Conservation (phyloP, 1,140 invertebrate species). For the Ips typographus region DNA sequence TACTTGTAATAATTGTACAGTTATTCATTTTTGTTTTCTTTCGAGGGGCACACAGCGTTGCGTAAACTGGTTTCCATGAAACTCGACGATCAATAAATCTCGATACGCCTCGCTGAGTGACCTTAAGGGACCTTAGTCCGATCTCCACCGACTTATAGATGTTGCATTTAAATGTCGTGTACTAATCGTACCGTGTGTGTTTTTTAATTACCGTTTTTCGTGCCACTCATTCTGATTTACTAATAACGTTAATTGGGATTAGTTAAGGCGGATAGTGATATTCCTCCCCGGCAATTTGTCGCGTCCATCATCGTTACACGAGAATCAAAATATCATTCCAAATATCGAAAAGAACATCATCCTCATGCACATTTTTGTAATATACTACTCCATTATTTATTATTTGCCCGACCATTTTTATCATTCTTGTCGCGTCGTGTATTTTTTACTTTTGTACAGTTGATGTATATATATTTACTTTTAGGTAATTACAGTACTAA, state of each 20-base stretch:
- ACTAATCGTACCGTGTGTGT: conserved; percentile 24
- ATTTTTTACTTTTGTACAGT: conserved; percentile 31
- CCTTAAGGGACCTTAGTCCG: neutral
- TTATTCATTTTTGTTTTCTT: conserved; percentile 41
- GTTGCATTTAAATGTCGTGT: conserved; percentile 36
- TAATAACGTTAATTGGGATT: too few relatives aligned
- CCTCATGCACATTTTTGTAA: conserved; percentile 24
- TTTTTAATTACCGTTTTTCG: neutral
- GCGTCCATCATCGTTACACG: neutral
- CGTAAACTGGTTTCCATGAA: too few relatives aligned
- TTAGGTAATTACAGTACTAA: conserved; percentile 15
- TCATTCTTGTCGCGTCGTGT: conserved; percentile 18
- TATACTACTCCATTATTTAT: conserved; percentile 30
- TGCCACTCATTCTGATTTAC: too few relatives aligned
- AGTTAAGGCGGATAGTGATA: too few relatives aligned
- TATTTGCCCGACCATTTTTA: conserved; percentile 14
- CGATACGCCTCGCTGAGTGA: too few relatives aligned
- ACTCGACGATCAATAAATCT: too few relatives aligned
- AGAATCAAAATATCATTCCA: conserved; percentile 7
- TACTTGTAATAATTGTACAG: conserved; percentile 47
- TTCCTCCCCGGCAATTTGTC: neutral
- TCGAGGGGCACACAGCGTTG: neutral
- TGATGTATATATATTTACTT: conserved; percentile 33
- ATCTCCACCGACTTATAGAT: conserved; percentile 22
- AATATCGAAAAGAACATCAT: neutral